A percentile compares a stretch with the other conserved stretches of the same genome.
Evolutionary conservation across 2,113 vertebrate genomes (phyloP).

Genomic region (Pelobates fuscus): DNA sequence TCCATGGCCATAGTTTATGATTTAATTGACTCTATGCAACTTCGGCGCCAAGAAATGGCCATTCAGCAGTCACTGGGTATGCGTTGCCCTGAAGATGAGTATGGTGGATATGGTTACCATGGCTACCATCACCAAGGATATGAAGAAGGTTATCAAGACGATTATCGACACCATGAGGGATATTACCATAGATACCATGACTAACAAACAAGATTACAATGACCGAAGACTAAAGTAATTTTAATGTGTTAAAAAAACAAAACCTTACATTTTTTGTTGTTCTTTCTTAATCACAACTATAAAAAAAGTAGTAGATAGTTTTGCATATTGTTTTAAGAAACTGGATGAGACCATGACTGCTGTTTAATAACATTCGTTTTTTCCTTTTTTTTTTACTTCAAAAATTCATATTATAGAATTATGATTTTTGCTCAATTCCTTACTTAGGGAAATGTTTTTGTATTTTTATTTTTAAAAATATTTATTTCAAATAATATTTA

Average conservation of each 20-base stretch:
- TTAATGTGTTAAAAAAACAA: no score
- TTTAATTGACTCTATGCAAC: constrained; percentile 98
- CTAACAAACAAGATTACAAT: constrained; percentile 67
- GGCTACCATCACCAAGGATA: constrained; percentile 85
- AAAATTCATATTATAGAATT: constrained; percentile 58
- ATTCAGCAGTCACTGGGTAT: constrained; percentile 97
- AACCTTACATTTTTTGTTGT: background rate
- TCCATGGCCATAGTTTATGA: constrained; percentile 97
- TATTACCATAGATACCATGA: constrained; percentile 92
- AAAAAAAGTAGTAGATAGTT: constrained; percentile 9
- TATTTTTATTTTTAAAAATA: constrained; percentile 56
- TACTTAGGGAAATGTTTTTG: no score
- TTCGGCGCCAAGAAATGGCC: constrained; percentile 96
- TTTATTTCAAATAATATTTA: constrained; percentile 70
- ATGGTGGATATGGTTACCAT: constrained; percentile 94
- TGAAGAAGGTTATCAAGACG: constrained; percentile 90
- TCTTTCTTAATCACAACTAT: background rate
- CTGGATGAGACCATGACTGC: background rate
- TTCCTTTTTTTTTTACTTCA: no score
- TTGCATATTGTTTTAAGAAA: background rate
- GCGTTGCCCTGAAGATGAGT: constrained; percentile 95
- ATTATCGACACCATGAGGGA: constrained; percentile 78
- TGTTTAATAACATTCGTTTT: background rate
- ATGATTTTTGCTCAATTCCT: constrained; percentile 50
- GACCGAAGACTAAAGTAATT: background rate